Base-by-base conservation (phyloP, 1,140 invertebrate genomes). In the Drosophila yakuba region DNA sequence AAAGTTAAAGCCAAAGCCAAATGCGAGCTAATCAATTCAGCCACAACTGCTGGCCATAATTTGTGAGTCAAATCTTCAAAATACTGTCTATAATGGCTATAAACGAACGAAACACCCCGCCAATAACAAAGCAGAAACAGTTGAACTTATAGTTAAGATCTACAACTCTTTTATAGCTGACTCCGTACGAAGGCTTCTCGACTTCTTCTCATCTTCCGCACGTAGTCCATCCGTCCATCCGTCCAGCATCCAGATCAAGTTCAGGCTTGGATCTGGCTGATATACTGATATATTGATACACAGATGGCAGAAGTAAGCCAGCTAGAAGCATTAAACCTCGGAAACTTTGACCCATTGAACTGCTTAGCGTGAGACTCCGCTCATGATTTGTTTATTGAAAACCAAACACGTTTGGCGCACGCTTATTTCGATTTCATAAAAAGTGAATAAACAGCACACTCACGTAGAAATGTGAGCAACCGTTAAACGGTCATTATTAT, bases 21-120 rank as follows among this genome's bases (percentile, higher is more conserved):
- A 80, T 51, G 67, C 32, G 44, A 69, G 83, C 41, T 86, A 86
- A 86, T 88, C 58, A 86, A 86, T 86, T 80, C 82, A 58, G 44
- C 39, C 35, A 51, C 41, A 52, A 57, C 43, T 59, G 58, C 51
- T 81, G 28, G 54, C 62, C 63, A 84, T 76, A 84, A 74, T 85
- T 85, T 81, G 82, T 81, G 82, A 86, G 74, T 85, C 82, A 85
- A 85, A 85, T 81, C 44, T 17, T 74, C 8, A 41, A 4, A 4
- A 52, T 39, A 39, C 14, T 59, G 73, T 74, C 68, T 8, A 45
- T 85, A 74, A 85, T 85, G 69, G 80, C 77, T 78, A 81, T 81
- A 81, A 85, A 74, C 74, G 78, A 86, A 86, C 81, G 81, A 78
- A 80, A 86, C 81, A 59, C 28, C 67, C 63, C 73, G 35, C 44